phyloP scores from a whole-genome alignment of 2,113 vertebrate species.

The Hepsetus odoe region DNA sequence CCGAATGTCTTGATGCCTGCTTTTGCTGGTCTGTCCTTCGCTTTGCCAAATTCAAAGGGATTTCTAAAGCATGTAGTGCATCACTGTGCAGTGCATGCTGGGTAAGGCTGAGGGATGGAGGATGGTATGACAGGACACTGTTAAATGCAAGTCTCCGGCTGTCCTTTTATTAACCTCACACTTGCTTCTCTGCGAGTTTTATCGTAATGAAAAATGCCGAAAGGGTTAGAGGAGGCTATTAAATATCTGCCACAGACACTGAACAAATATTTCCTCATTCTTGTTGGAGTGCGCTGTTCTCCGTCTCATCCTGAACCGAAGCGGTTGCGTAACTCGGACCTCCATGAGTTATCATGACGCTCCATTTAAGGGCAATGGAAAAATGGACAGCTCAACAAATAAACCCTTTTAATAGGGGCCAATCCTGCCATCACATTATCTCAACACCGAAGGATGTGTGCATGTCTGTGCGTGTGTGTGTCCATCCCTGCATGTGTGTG shows the following conservation, averaged over 20 bases:
- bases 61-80: too few relatives aligned
- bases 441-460: conserved; percentile 71
- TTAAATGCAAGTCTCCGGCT: not conserved
- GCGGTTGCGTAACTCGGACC: conserved; percentile 50
- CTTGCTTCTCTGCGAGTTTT: too few relatives aligned
- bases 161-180: not conserved
- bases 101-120: too few relatives aligned
- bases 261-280: conserved; percentile 38
- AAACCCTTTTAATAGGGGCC: conserved; percentile 50
- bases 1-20: too few relatives aligned
- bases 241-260: conserved; percentile 4
- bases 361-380: conserved; percentile 47
- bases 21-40: too few relatives aligned
- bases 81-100: too few relatives aligned
- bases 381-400: conserved; percentile 53
- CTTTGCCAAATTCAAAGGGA: too few relatives aligned
- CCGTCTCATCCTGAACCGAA: conserved; percentile 34
- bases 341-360: conserved; percentile 53
- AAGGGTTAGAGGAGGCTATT: conserved; percentile 9
- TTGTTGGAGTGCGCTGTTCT: conserved; percentile 7
- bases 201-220: not conserved
- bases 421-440: conserved; percentile 63
- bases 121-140: not conserved
- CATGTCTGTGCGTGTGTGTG: conserved; percentile 53
- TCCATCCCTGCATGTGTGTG: conserved; percentile 53